Evolutionary conservation across 2,888 invertebrate genomes (phyloP), one percentile per base, ranked within the genome.

Genomic region (Harmothoe impar): DNA sequence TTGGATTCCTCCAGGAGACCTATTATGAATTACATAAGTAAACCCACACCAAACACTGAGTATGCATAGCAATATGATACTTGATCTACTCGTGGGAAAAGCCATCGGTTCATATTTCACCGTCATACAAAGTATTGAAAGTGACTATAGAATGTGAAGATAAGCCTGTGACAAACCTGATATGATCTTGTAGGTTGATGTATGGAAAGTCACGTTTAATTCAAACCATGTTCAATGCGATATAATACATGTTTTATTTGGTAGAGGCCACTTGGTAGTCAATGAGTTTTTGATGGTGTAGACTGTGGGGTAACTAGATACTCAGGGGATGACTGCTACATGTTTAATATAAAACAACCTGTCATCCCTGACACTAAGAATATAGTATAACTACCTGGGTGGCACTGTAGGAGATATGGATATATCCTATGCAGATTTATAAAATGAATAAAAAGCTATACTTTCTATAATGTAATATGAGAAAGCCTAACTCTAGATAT

Each of bases 161-260:
- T 25, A 29, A 72, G 3, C 62, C 62, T 12, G 62, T n/a, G 20
- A 3, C 62, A 62, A 62, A n/a, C 62, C 62, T 62, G 62, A 20
- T 62, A 62, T 62, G 62, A 43, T 43, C 43, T 20, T n/a, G 31
- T 29, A 25, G 25, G 72, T 72, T 29, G 31, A 72, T 25, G 25
- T 72, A 72, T 72, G 72, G 25, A 15, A 72, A 72, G 72, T 72
- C 72, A 72, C 72, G 72, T 29, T 29, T 72, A 7, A 72, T 72
- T 29, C 25, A 25, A 72, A 29, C 25, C 29, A 29, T 15, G 25
- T 72, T 72, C 72, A 72, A n/a, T 20, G 20, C 7, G 62, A n/a
- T 20, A 62, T 62, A 62, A 20, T 62, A 20, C 23, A 20, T 62
- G 62, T 12, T 62, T 62, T 62, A 62, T 62, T 62, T 62, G 3